These are phyloP conservation scores for Balaeniceps rex DNA, from an alignment of 2,113 vertebrate species.

Conservation along the genomic window DNA sequence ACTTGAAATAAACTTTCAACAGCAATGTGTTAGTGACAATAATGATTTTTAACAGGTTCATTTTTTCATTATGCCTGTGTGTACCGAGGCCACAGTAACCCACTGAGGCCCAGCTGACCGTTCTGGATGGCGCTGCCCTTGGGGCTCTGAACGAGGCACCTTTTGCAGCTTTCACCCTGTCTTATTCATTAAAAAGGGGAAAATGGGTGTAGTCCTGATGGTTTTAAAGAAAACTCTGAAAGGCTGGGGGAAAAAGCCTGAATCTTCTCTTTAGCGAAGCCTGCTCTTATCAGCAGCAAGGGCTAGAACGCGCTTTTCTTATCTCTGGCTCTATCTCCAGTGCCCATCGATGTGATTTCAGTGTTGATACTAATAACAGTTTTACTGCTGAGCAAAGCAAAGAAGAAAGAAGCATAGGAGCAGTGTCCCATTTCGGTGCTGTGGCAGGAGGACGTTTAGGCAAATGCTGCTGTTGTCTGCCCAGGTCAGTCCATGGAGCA, in stretches of 20 bases:
- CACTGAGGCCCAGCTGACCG: neutral
- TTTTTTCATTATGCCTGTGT: neutral
- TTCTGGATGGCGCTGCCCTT: neutral
- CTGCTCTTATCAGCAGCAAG: neutral
- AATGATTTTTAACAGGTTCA: neutral
- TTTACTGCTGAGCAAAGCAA: neutral
- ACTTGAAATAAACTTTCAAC: neutral
- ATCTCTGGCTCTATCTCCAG: neutral
- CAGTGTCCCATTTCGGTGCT: neutral
- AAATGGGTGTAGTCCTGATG: neutral
- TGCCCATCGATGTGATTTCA: neutral
- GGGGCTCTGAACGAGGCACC: neutral
- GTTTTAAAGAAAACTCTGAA: neutral
- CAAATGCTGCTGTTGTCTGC: neutral
- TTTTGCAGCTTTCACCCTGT: neutral
- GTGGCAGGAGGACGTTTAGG: neutral
- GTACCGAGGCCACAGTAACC: neutral
- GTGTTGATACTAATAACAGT: neutral
- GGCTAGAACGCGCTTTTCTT: neutral
- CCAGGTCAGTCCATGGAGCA: rapidly evolving
- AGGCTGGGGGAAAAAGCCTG: neutral
- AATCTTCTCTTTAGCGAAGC: neutral
- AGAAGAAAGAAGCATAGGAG: neutral
- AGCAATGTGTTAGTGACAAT: neutral
- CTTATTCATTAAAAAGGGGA: neutral